Evolutionary conservation across 2,888 invertebrate species (phyloP), one percentile per base, ranked within the genome.

Genomic region (Cephus runcator): DNA sequence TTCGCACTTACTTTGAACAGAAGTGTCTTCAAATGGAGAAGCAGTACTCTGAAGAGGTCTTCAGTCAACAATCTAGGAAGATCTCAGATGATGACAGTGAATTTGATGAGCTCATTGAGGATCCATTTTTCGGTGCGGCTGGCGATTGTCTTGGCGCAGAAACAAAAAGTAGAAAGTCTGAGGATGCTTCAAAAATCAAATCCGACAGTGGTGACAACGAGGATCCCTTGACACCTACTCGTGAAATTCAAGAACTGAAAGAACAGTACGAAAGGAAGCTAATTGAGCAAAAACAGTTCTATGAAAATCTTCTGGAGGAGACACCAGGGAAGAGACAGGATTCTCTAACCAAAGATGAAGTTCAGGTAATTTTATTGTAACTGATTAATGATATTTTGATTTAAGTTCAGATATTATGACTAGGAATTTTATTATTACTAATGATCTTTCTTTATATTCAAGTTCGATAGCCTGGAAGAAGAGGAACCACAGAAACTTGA

Each of bases 11-110:
- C 87, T 97, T 96, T 87, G 97, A 97, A 87, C 93, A 95, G 87
- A 96, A 96, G 88, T 97, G 96, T 88, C 93, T 95, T 0, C 96
- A 96, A 85, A 93, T 97, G 91, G 96, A 96, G 88, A 95, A 96
- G 87, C 95, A 96, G 94, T 96, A 94, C 89, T 95, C 95, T 0
- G 95, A 95, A 85, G 95, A 95, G 85, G 92, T 95, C 12, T 94
- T 94, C 85, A 95, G 94, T 81, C 94, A 95, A 84, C 94, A 95
- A 75, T 94, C 94, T 33, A 93, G 94, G 80, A 94, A 94, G 85
- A 90, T 94, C 88, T 93, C 93, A 9, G 90, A 91, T 15, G 92
- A 92, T 76, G 89, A 91, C 76, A 91, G 90, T 75, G 90, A 91
- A 73, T 85, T 88, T 33, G 91, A 91, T 35, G 93, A 93, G 78